These are phyloP conservation scores for Lycaena phlaeas DNA, from an alignment of 2,888 invertebrate genomes.

Conservation along the genomic window DNA sequence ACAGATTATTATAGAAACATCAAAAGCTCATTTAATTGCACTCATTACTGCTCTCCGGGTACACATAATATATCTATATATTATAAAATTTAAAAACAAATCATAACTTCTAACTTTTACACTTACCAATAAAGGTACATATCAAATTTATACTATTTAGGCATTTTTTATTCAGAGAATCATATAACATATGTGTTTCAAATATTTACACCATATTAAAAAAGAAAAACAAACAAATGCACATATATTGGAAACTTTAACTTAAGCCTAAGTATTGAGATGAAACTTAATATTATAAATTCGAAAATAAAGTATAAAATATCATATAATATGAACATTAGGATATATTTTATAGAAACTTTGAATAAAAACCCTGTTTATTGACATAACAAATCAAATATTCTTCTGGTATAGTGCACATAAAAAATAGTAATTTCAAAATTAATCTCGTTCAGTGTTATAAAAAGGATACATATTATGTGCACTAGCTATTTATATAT, in stretches of 20 bases:
- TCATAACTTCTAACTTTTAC: constrained; percentile 24
- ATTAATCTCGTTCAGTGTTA: constrained; percentile 15
- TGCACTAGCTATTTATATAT: constrained; percentile 54
- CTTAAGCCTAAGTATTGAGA: constrained; percentile 22
- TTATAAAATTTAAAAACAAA: constrained; percentile 25
- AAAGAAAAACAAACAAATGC: constrained; percentile 26
- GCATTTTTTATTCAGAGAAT: constrained; percentile 15
- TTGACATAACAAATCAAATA: constrained; percentile 11
- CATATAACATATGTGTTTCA: constrained; percentile 6
- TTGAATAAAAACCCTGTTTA: constrained; percentile 25
- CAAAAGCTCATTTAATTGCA: constrained; percentile 39
- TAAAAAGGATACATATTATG: constrained; percentile 26
- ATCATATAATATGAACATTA: constrained; percentile 5
- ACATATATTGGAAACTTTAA: constrained; percentile 21
- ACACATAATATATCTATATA: no score
- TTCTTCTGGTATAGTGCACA: constrained; percentile 20
- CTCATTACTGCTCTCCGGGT: constrained; percentile 24
- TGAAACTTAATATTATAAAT: constrained; percentile 24
- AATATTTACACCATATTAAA: constrained; percentile 19
- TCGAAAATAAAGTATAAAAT: constrained; percentile 21
- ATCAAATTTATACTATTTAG: constrained; percentile 8
- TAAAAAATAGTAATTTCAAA: constrained; percentile 17
- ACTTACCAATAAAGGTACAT: constrained; percentile 15
- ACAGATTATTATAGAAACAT: constrained; percentile 35
- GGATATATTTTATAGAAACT: constrained; percentile 15